These are phyloP conservation scores for Australoheros facetus DNA, from an alignment of 2,797 vertebrate species.

Conservation along the genomic window DNA sequence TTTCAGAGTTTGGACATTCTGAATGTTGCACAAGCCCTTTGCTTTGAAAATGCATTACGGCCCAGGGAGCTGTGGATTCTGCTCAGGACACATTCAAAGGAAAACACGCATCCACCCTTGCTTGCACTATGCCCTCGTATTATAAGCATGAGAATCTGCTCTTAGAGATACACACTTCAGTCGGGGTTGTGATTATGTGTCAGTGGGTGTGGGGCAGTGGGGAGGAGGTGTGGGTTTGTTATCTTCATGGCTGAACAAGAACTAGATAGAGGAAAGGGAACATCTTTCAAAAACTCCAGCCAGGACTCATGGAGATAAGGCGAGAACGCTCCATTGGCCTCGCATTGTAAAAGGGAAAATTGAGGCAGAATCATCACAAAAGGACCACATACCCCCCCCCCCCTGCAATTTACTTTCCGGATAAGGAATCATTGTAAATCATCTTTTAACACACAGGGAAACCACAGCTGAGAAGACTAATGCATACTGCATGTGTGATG, in stretches of 20 bases:
- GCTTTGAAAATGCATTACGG: slow-evolving; percentile 56
- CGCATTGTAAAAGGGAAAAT: slow-evolving; percentile 62
- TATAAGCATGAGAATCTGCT: slow-evolving; percentile 67
- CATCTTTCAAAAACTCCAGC: slow-evolving; percentile 63
- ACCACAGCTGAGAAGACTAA: slow-evolving; percentile 43
- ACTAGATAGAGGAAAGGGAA: slow-evolving; percentile 58
- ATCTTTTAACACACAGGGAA: slow-evolving; percentile 55
- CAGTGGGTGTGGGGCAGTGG: slow-evolving; percentile 41
- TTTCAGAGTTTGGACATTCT: slow-evolving; percentile 14
- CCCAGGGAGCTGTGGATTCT: slow-evolving; percentile 23
- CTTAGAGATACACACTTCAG: slow-evolving; percentile 69
- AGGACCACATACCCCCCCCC: slow-evolving; percentile 44
- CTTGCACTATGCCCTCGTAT: slow-evolving; percentile 50
- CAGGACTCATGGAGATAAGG: slow-evolving; percentile 65
- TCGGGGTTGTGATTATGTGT: slow-evolving; percentile 66
- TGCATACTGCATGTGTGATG: background rate
- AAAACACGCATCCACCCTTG: slow-evolving; percentile 37
- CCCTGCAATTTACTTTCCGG: slow-evolving; percentile 53
- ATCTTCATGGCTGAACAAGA: slow-evolving; percentile 70
- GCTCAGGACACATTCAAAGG: slow-evolving; percentile 48
- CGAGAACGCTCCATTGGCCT: slow-evolving; percentile 53
- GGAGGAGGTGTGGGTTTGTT: slow-evolving; percentile 30
- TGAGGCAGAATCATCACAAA: slow-evolving; percentile 60
- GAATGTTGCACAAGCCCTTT: slow-evolving; percentile 14
- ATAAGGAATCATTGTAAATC: slow-evolving; percentile 64